Evolutionary conservation across 1,140 invertebrate genomes (phyloP), one percentile per base, ranked within the genome.

Genomic region (Hypothenemus hampei): DNA sequence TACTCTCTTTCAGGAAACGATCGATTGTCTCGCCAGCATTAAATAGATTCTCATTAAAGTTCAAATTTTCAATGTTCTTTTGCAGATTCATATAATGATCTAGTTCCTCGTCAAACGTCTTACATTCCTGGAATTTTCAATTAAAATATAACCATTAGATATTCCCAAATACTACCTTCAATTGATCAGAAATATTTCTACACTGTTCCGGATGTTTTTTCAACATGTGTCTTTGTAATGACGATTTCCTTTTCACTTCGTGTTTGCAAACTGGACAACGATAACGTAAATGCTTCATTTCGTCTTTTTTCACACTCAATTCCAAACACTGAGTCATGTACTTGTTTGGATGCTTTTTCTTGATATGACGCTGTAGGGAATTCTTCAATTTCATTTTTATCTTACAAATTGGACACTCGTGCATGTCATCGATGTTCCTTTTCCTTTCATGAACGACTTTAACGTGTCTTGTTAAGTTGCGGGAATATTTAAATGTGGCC

Each of bases 311-410:
- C 2, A 40, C 37, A 16, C 13, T 49, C 16, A 35, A 19, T n/a
- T 57, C 36, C 18, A 35, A 15, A 48, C 36, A 48, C 15, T n/a
- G n/a, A 31, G 11, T 40, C 48, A 47, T 40, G 39, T 60, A 59
- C 7, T 62, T 24, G 31, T 49, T 61, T 3, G 57, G 50, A 62
- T 72, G 69, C 19, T 56, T 59, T 46, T 57, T 59, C 37, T 59
- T 65, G 7, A 72, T 52, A 55, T 72, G 71, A 19, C 69, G 57
- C 13, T 59, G 44, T 7, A 72, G 46, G 7, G 71, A 73, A 55
- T 62, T 65, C 13, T 62, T 58, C 19, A 69, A 56, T 58, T 72
- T 68, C 6, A 73, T 58, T 35, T 60, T 56, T 7, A 55, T 62
- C 7, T 59, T 26, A 53, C 69, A 71, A 33, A 66, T 55, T 18